These are phyloP conservation scores for Petromus typicus DNA, from an alignment of 2,113 vertebrate species.

Conservation along the genomic window DNA sequence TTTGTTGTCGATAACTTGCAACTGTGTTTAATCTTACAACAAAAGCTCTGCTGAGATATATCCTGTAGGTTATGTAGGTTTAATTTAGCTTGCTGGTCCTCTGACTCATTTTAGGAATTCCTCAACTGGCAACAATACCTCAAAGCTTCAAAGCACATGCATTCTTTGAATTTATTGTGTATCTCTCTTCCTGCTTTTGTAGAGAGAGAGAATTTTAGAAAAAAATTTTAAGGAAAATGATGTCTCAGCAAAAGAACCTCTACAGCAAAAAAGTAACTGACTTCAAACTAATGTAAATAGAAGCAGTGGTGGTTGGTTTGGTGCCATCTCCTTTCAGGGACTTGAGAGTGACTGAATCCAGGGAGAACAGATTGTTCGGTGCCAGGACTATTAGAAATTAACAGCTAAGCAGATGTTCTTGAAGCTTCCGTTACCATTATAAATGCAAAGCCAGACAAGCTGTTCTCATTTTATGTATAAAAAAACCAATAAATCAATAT, in stretches of 20 bases:
- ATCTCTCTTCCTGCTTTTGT: background rate
- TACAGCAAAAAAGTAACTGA: slow-evolving; percentile 19
- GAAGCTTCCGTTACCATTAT: slow-evolving; percentile 45
- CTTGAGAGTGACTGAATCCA: background rate
- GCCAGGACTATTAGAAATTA: slow-evolving; percentile 42
- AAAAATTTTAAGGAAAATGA: background rate
- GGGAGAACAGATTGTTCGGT: slow-evolving; percentile 29
- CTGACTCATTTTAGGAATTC: slow-evolving; percentile 13
- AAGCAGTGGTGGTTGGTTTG: slow-evolving; percentile 8
- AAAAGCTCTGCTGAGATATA: background rate
- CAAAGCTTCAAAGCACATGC: background rate
- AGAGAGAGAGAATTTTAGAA: background rate
- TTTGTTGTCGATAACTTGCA: background rate
- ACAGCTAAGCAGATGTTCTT: slow-evolving; percentile 58
- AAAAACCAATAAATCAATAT: slow-evolving; percentile 19
- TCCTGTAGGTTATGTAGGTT: background rate
- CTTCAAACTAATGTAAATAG: slow-evolving; percentile 43
- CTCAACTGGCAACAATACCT: background rate
- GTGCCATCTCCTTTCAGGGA: slow-evolving; percentile 6
- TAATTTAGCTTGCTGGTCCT: background rate
- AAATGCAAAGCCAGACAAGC: slow-evolving; percentile 26
- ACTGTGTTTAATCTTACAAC: background rate
- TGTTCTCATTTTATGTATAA: slow-evolving; percentile 46
- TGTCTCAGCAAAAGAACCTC: slow-evolving; percentile 10
- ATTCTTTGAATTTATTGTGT: background rate